phyloP scores from a whole-genome alignment of 2,113 vertebrate species.

The Pygoscelis antarcticus region DNA sequence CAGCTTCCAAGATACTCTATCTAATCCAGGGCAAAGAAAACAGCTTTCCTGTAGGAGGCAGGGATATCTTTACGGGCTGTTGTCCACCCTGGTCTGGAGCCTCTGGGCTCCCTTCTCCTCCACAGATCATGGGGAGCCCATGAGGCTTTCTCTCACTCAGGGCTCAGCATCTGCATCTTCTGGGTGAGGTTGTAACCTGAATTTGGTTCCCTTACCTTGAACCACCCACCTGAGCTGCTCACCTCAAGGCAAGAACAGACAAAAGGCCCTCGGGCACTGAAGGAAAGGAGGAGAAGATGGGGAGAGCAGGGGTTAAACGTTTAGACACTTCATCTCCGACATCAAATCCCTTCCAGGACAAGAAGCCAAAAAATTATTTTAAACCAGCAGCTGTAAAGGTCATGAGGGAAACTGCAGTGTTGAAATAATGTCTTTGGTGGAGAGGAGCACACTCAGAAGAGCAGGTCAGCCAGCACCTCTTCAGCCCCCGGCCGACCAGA shows the following conservation, averaged over 20 bases:
- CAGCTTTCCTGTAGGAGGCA: not conserved
- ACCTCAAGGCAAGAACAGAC: not conserved
- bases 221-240: not conserved
- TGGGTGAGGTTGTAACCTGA: not conserved
- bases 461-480: not conserved
- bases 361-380: slow-evolving; percentile 17
- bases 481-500: not conserved
- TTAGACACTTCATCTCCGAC: not conserved
- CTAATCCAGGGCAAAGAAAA: not conserved
- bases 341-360: not conserved
- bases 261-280: not conserved
- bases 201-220: not conserved
- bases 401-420: not conserved
- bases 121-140: accelerated
- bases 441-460: not conserved
- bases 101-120: not conserved
- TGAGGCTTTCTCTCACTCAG: not conserved
- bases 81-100: not conserved
- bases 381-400: slow-evolving; percentile 13
- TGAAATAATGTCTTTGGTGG: not conserved
- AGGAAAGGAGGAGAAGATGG: not conserved
- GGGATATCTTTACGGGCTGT: not conserved
- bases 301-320: not conserved
- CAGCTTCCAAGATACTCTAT: not conserved
- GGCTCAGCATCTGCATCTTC: not conserved